Conservation (phyloP, 1,140 invertebrate species). For the Sitophilus oryzae region DNA sequence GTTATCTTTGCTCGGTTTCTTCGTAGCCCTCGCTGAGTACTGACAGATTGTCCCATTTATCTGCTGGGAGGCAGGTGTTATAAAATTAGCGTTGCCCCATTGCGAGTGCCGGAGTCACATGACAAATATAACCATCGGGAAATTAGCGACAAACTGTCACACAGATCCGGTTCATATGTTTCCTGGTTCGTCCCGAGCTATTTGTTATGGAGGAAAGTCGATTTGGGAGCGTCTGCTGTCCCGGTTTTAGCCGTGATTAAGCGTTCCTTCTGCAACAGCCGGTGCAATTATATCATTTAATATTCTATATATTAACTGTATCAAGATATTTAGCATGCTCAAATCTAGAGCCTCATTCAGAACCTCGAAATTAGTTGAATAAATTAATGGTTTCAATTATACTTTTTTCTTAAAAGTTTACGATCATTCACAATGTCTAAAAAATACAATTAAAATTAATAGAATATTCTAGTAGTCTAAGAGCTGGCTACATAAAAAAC, state of each 20-base stretch:
- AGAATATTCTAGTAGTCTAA: no score
- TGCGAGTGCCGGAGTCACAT: slow-evolving; percentile 18
- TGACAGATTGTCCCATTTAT: slow-evolving; percentile 23
- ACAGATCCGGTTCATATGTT: slow-evolving; percentile 22
- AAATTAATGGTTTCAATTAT: no score
- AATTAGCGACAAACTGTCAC: slow-evolving; percentile 25
- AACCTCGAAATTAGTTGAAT: not conserved
- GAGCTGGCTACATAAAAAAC: no score
- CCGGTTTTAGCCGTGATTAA: not conserved
- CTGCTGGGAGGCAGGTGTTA: slow-evolving; percentile 22
- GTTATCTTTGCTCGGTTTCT: not conserved
- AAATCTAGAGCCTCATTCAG: not conserved
- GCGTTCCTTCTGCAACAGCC: not conserved
- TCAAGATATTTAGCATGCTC: no score
- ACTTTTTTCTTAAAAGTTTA: no score
- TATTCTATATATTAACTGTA: no score
- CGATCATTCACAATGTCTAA: no score
- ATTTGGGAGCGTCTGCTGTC: not conserved
- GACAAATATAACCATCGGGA: slow-evolving; percentile 30
- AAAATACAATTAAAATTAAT: no score
- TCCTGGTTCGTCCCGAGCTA: slow-evolving; percentile 8
- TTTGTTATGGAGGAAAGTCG: slow-evolving; percentile 6
- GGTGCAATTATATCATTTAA: no score
- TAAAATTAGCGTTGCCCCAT: slow-evolving; percentile 23
- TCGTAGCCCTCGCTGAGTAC: not conserved